Evolutionary conservation across 2,888 invertebrate genomes (phyloP), one percentile per base, ranked within the genome.

Genomic region (Scaptomyza tumidula): DNA sequence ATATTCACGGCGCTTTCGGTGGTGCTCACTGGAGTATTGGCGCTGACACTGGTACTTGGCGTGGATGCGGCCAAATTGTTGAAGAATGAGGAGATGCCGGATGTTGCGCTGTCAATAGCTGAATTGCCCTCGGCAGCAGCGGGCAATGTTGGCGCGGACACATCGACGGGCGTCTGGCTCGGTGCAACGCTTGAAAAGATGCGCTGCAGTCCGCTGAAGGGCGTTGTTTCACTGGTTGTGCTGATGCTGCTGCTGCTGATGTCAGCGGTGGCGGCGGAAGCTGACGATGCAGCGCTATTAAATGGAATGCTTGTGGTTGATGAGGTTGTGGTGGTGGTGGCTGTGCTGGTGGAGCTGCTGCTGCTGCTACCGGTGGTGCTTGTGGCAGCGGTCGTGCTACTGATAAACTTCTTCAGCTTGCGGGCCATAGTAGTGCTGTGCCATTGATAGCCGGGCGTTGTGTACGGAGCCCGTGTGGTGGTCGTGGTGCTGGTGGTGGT

Each of bases 401-500:
- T 88, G 80, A 92, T 91, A 84, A 91, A 92, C 89, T 92, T 92
- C 90, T 92, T 92, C 79, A 92, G 75, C 88, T 92, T 92, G 74
- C 90, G 89, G 81, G 91, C 91, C 90, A 92, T 91, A 79, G 92
- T 92, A 87, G 92, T 91, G 82, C 92, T 92, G 80, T 90, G 90
- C 89, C 91, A 90, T 78, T 91, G 90, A 75, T 90, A 87, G 55
- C 86, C 80, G 45, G 91, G 85, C 55, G 92, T 91, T 16, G 92
- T 89, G 50, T 90, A 91, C 27, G 91, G 90, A 10, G 91, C 84
- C 10, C 86, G 75, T 1, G 86, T 75, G 14, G 91, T 91, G 41
- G 75, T 90, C 37, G 80, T 80, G 27, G 71, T 91, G 45, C 50
- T 50, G 13, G 31, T 90, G 54, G 85, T 88, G 37, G 88, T 83